Conservation (phyloP, 1,140 invertebrate genomes). For the Nomia melanderi region DNA sequence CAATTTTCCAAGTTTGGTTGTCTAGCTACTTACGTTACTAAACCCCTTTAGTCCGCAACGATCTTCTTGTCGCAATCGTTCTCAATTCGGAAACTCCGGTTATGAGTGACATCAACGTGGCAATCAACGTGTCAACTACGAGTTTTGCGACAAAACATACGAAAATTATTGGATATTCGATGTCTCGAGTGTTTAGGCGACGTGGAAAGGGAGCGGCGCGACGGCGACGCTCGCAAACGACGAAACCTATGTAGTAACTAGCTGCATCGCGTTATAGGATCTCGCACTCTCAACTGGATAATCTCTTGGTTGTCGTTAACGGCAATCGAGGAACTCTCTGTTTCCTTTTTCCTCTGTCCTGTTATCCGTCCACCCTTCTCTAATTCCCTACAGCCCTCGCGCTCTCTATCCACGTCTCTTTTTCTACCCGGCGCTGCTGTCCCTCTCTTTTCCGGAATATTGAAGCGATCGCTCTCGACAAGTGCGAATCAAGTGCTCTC, state of each 20-base stretch:
- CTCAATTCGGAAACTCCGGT: no score
- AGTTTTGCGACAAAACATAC: no score
- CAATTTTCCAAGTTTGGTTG: no score
- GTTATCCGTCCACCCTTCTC: constrained; percentile 4
- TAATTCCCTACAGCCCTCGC: constrained; percentile 14
- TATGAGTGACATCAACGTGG: no score
- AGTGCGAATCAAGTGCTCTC: constrained; percentile 33
- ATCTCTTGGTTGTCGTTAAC: constrained; percentile 45
- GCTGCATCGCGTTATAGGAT: constrained; percentile 21
- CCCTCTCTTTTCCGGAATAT: constrained; percentile 37
- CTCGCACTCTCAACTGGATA: constrained; percentile 45
- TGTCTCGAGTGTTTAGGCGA: no score
- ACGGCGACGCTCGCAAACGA: not conserved
- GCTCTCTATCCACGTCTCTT: constrained; percentile 10
- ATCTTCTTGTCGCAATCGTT: no score
- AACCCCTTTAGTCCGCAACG: no score
- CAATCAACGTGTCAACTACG: no score
- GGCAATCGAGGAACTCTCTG: constrained; percentile 46
- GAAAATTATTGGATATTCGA: no score
- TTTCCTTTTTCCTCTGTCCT: constrained; percentile 28
- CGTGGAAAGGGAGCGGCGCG: no score
- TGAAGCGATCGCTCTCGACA: constrained; percentile 21
- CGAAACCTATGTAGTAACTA: constrained; percentile 24
- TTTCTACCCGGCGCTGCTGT: constrained; percentile 1
- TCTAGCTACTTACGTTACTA: no score